A percentile compares a stretch with the other conserved stretches of the same genome.
These are phyloP conservation scores for Premnoplex brunnescens DNA, from an alignment of 2,797 vertebrate species.

Conservation along the genomic window DNA sequence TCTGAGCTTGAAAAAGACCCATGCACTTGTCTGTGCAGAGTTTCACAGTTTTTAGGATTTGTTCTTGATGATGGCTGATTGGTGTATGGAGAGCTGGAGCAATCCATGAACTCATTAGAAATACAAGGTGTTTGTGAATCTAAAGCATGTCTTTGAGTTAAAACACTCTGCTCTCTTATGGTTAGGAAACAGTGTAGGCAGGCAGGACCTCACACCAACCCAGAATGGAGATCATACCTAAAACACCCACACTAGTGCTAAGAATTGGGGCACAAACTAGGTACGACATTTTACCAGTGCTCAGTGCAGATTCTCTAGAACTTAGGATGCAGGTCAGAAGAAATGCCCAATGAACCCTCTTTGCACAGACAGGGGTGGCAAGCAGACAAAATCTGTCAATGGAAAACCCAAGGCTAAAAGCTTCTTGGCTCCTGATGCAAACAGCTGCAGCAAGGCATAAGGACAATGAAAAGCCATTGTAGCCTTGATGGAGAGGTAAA, in stretches of 20 bases:
- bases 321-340: background rate
- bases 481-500: background rate
- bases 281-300: background rate
- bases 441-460: background rate
- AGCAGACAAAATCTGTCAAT: background rate
- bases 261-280: background rate
- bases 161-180: background rate
- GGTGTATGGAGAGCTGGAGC: background rate
- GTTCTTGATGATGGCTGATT: background rate
- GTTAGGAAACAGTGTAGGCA: background rate
- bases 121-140: background rate
- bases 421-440: background rate
- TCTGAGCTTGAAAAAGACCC: background rate
- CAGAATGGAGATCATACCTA: background rate
- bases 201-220: background rate
- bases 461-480: background rate
- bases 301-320: background rate
- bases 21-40: background rate
- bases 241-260: background rate
- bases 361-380: background rate
- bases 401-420: background rate
- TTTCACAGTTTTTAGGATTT: background rate
- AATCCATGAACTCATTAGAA: background rate
- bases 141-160: background rate
- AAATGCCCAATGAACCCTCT: background rate